Percentiles rank a stretch among this genome's conserved stretches.
phyloP scores from a whole-genome alignment of 2,888 invertebrate species.

The Malthinus seriepunctatus region DNA sequence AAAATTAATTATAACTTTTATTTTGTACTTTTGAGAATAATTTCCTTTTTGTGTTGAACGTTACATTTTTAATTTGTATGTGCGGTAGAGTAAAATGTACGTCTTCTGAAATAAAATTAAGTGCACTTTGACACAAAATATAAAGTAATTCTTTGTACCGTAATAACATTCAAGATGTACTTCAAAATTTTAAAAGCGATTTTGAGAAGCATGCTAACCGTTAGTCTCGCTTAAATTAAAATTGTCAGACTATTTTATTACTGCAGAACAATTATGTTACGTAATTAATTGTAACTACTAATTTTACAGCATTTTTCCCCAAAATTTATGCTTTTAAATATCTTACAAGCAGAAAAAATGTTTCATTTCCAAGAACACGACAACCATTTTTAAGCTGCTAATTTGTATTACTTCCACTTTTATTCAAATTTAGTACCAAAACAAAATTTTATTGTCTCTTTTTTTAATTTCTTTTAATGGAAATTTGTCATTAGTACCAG shows the following conservation, averaged over 20 bases:
- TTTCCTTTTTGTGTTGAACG: no score
- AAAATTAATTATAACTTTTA: no score
- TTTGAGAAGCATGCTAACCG: neutral
- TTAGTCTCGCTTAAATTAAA: constrained; percentile 22
- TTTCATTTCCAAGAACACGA: neutral
- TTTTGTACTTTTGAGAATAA: no score
- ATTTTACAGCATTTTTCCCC: constrained; percentile 10
- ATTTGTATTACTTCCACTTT: no score
- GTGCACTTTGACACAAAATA: constrained; percentile 4
- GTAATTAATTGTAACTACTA: constrained; percentile 24
- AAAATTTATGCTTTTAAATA: constrained; percentile 2
- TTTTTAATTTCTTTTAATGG: neutral
- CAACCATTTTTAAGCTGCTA: neutral
- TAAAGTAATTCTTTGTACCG: constrained; percentile 1
- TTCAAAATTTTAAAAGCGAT: constrained; percentile 4
- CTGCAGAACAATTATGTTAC: constrained; percentile 20
- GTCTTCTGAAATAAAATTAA: neutral
- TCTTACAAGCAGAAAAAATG: constrained; percentile 1
- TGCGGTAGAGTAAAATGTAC: no score
- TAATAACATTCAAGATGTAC: constrained; percentile 7
- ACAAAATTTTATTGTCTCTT: neutral
- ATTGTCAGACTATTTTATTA: constrained; percentile 29
- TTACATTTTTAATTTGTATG: no score
- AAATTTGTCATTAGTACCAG: no score
- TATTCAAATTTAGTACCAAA: no score